These are phyloP conservation scores for Andrena minutula DNA, from an alignment of 2,888 invertebrate genomes.

Conservation along the genomic window DNA sequence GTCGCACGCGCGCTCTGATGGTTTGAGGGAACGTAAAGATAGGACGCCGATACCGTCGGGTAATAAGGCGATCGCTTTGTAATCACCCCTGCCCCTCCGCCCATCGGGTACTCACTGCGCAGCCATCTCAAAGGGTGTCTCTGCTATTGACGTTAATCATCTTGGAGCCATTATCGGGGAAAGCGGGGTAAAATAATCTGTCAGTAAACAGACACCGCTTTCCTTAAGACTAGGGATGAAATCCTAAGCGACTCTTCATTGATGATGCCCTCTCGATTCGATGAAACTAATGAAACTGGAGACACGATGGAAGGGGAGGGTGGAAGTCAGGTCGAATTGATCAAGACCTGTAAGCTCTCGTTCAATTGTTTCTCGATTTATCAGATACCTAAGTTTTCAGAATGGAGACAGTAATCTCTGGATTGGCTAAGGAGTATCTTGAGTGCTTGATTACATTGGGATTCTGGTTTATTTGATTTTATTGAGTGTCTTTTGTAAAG, in stretches of 20 bases:
- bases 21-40: slow-evolving; percentile 56
- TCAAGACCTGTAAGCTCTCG: too few species aligned
- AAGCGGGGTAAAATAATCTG: slow-evolving; percentile 51
- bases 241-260: neutral
- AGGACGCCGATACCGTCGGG: slow-evolving; percentile 63
- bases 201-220: slow-evolving; percentile 29
- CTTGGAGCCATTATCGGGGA: slow-evolving; percentile 56
- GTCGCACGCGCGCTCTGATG: slow-evolving; percentile 58
- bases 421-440: neutral
- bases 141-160: slow-evolving; percentile 57
- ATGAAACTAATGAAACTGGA: neutral
- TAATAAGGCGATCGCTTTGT: slow-evolving; percentile 71
- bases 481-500: neutral
- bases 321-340: too few species aligned
- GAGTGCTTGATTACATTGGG: neutral
- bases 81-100: slow-evolving; percentile 42
- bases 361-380: too few species aligned
- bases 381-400: too few species aligned
- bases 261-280: neutral
- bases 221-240: slow-evolving; percentile 1
- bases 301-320: too few species aligned
- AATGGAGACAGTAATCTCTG: too few species aligned
- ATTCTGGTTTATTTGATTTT: neutral
- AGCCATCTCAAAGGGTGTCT: slow-evolving; percentile 65
- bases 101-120: slow-evolving; percentile 57